Evolutionary conservation across 2,888 invertebrate genomes (phyloP), one percentile per base, ranked within the genome.

Genomic region (Dynastes grantii): DNA sequence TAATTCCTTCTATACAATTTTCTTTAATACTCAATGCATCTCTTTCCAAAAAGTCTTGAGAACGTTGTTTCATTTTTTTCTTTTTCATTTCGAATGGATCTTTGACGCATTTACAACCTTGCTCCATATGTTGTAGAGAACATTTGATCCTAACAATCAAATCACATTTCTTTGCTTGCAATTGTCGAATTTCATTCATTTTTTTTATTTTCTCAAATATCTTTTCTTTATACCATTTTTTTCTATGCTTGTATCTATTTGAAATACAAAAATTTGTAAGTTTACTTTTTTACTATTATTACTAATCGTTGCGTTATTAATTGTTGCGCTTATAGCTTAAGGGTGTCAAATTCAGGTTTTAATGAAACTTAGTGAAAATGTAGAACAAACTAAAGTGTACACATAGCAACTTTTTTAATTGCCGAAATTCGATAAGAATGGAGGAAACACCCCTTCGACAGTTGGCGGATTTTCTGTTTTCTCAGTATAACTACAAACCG

Each of bases 101-200:
- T 37, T 73, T 55, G 16, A 78, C 29, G 13, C n/a, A 65, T 65
- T 78, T 78, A 53, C 78, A 78, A 53, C 6, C 49, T 65, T 71
- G 71, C 40, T 78, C 73, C 40, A 78, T 51, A 22, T 73, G 73
- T 64, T 78, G 78, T 37, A 78, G 65, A n/a, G 63, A 73, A n/a
- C 49, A 32, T 65, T 78, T 78, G 51, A 78, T 67, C 22, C 16
- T 32, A 9, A 53, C 51, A 45, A 78, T 51, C 11, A 58, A 27
- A 13, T 53, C 32, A 4, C 45, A 55, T 13, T 53, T 51, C 55
- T 76, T 76, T 68, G 67, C 40, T 2, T 29, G 45, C 61, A 75
- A 27, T 5, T 29, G 45, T 22, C 13, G 29, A 45, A 9, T 16
- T 55, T 65, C 37, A 1, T 55, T 76, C 5, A 55, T 58, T 13